Conservation (phyloP, 37 sponge, comb jelly and placozoan species). For the Agelas oroides region DNA sequence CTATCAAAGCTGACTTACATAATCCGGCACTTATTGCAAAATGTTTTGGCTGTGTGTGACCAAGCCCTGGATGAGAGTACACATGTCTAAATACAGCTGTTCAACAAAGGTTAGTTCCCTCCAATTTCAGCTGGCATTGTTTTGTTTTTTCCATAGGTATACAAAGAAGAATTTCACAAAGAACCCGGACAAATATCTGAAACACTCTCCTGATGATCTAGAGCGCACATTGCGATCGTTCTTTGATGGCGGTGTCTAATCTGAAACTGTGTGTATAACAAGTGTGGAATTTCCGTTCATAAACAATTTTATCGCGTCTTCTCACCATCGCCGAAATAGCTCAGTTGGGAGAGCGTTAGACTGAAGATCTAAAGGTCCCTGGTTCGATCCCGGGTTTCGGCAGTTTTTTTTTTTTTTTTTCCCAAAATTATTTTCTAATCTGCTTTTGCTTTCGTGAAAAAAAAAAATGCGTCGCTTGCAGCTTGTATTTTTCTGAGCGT, state of each 20-base stretch:
- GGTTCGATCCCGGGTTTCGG: constrained; percentile 87
- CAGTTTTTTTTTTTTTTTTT: constrained; percentile 59
- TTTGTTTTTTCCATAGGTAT: constrained; percentile 56
- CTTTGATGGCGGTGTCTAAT: constrained; percentile 77
- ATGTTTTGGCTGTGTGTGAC: too few species aligned
- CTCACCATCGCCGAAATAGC: constrained; percentile 68
- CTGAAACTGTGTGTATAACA: background rate
- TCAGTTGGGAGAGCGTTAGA: constrained; percentile 92
- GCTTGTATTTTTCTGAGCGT: too few species aligned
- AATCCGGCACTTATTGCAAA: too few species aligned
- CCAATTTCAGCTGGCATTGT: too few species aligned
- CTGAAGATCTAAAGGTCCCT: constrained; percentile 89
- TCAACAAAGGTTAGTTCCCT: too few species aligned
- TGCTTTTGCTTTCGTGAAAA: too few species aligned
- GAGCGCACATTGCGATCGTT: constrained; percentile 66
- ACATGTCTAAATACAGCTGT: too few species aligned
- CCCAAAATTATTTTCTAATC: background rate
- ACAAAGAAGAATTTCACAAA: constrained; percentile 75
- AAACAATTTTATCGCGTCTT: background rate
- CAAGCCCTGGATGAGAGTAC: too few species aligned
- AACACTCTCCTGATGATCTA: constrained; percentile 73
- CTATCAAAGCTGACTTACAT: too few species aligned
- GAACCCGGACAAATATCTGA: constrained; percentile 93
- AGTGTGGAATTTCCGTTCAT: background rate
- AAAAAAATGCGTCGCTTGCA: too few species aligned